phyloP scores from a whole-genome alignment of 2,888 invertebrate species.

The Tipula unca region DNA sequence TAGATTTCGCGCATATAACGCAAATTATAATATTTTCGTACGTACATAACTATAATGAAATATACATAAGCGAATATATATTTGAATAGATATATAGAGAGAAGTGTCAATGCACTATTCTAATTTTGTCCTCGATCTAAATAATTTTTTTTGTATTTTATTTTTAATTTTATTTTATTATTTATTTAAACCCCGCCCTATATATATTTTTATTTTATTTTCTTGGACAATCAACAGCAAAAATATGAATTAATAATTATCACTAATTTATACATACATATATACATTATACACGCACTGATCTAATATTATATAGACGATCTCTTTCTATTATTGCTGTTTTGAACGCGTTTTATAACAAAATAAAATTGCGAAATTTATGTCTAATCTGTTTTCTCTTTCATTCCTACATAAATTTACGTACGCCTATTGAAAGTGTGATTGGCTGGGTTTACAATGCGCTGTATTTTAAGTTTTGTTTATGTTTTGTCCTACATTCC shows the following conservation, averaged over 20 bases:
- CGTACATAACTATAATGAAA: background rate
- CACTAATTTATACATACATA: background rate
- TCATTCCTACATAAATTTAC: background rate
- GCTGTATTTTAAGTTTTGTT: background rate
- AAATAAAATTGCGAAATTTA: background rate
- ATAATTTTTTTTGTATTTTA: constrained; percentile 25
- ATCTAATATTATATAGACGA: background rate
- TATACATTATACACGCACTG: background rate
- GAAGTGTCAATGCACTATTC: constrained; percentile 15
- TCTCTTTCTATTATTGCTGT: background rate
- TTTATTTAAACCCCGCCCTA: constrained; percentile 8
- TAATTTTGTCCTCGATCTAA: constrained; percentile 38
- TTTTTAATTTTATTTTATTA: constrained; percentile 21
- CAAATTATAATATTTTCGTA: background rate
- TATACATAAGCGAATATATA: background rate
- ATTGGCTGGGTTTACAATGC: background rate
- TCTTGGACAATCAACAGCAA: background rate
- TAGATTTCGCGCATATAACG: background rate
- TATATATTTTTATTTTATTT: background rate
- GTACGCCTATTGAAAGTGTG: background rate
- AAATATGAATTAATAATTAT: background rate
- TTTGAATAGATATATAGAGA: background rate
- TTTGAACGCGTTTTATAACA: background rate
- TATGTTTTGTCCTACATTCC: background rate
- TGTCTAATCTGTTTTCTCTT: background rate